Evolutionary conservation across 2,888 invertebrate genomes (phyloP).

Genomic region (Leptodirus hochenwartii): DNA sequence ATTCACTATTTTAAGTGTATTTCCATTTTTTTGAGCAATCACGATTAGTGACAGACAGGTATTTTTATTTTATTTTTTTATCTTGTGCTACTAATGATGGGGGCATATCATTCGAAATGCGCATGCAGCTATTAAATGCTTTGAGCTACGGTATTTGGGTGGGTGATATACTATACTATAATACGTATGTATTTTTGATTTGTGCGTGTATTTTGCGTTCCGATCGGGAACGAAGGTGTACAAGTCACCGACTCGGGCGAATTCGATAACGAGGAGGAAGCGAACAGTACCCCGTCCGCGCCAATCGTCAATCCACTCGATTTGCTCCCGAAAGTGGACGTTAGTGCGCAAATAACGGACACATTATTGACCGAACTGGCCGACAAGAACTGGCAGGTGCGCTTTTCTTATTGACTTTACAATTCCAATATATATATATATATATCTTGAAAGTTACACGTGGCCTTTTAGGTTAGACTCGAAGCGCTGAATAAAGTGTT

Average conservation of each 20-base stretch:
- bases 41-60: too few relatives aligned
- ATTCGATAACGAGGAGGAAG: constrained; percentile 22
- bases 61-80: too few relatives aligned
- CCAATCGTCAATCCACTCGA: constrained; percentile 43
- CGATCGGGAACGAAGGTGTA: too few relatives aligned
- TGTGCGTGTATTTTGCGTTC: too few relatives aligned
- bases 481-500: constrained; percentile 58
- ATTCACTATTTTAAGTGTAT: too few relatives aligned
- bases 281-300: constrained; percentile 27
- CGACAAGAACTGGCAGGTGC: constrained; percentile 87
- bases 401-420: background rate
- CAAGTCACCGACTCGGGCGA: constrained; percentile 32
- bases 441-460: constrained; percentile 1
- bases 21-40: too few relatives aligned
- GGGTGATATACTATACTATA: too few relatives aligned
- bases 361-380: constrained; percentile 58
- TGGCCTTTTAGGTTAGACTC: constrained; percentile 32
- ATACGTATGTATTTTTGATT: too few relatives aligned
- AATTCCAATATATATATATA: constrained; percentile 29
- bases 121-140: too few relatives aligned
- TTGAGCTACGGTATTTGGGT: too few relatives aligned
- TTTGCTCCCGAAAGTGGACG: constrained; percentile 58
- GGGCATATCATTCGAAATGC: too few relatives aligned
- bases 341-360: constrained; percentile 68
- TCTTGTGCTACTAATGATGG: too few relatives aligned